Evolutionary conservation across 64 coral and sea anemone genomes (phyloP), one percentile per base, ranked within the genome.

Genomic region (Platygyra sinensis): DNA sequence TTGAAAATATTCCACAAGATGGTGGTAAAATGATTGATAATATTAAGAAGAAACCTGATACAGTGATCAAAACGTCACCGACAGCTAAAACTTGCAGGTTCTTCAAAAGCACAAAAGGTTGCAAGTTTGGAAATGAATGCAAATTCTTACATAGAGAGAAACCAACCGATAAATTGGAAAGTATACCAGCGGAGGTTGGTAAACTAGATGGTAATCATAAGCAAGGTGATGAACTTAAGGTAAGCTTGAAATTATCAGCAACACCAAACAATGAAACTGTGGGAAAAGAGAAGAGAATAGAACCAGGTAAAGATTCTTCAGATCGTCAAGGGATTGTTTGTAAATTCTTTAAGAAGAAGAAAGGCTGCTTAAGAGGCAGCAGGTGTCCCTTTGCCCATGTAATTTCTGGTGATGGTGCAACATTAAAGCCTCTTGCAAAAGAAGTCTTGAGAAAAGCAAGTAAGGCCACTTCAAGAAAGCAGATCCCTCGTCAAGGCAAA

Each of bases 51-150:
- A 24, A 27, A 27, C 65, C 25, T n/a, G 6, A 69, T 69, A 69
- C 7, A 27, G 22, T n/a, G 10, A 69, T 4, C 65, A 57, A 57
- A 57, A 57, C 76, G 30, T 28, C 28, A 42, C 22, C 5, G 16
- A 18, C 30, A 14, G 76, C 51, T 36, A 86, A 87, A 51, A 18
- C 16, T 78, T 94, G 93, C 72, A 46, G 72, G 22, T 94, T 90
- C 62, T 94, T 88, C 72, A 16, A 75, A 28, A 90, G 74, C 5
- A n/a, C 42, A 28, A 87, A n/a, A 19, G 62, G 75, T 17, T 94
- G 93, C 63, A 64, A 85, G 76, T 94, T 94, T 73, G 93, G 93
- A n/a, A 88, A 90, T 28, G 69, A 90, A 36, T 94, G 93, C 33
- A 72, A 75, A 64, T 94, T 90, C 86, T 72, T 77, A 19, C 93